Evolutionary conservation across 1,140 invertebrate genomes (phyloP).

Genomic region (Cherax quadricarinatus): DNA sequence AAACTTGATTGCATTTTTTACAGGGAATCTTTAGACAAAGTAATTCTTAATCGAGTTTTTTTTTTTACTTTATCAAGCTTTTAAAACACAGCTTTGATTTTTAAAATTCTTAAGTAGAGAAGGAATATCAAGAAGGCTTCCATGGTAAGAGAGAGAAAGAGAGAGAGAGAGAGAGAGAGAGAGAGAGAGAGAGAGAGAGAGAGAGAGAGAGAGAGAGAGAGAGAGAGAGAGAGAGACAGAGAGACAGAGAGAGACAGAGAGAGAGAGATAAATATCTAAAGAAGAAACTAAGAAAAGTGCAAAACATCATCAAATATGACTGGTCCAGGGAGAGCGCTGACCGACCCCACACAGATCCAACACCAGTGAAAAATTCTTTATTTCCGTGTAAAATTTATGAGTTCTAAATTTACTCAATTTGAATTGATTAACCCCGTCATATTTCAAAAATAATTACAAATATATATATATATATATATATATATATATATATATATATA

Average conservation of each 20-base stretch:
- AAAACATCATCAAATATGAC: too few relatives aligned
- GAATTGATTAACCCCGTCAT: not conserved
- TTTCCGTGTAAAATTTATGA: not conserved
- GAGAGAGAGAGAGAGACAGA: slow-evolving; percentile 28
- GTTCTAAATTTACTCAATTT: not conserved
- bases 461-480: not conserved
- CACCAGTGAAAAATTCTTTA: not conserved
- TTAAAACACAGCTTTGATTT: too few relatives aligned
- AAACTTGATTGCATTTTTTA: too few relatives aligned
- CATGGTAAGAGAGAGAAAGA: too few relatives aligned
- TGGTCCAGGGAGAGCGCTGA: too few relatives aligned
- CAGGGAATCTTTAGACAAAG: too few relatives aligned
- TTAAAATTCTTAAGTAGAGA: too few relatives aligned
- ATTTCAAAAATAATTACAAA: not conserved
- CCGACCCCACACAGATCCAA: not conserved
- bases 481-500: not conserved
- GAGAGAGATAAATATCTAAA: not conserved
- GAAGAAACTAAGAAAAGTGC: too few relatives aligned
- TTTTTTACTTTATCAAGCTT: too few relatives aligned
- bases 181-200: slow-evolving; percentile 36
- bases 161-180: not conserved
- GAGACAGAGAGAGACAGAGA: not conserved
- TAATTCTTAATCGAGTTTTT: too few relatives aligned
- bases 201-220: slow-evolving; percentile 36
- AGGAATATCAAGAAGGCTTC: too few relatives aligned